These are phyloP conservation scores for Hypomecis punctinalis DNA, from an alignment of 2,888 invertebrate genomes.

Conservation along the genomic window DNA sequence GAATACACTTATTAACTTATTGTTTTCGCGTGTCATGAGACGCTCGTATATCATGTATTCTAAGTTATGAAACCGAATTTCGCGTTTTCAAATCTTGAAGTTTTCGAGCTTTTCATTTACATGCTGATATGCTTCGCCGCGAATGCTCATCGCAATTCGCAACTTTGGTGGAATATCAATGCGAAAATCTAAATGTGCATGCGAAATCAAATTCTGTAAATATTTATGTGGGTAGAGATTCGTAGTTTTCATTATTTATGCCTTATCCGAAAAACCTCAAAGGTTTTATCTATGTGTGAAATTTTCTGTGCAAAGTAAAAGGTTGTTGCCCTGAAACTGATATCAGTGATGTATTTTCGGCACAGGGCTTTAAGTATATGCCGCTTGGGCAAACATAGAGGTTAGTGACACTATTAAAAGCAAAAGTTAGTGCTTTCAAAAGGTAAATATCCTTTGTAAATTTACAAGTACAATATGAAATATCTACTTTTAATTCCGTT, in stretches of 20 bases:
- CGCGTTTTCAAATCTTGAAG: slow-evolving; percentile 13
- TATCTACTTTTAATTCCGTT: no score
- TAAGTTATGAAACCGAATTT: slow-evolving; percentile 57
- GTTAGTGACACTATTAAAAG: slow-evolving; percentile 19
- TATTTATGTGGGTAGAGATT: slow-evolving; percentile 42
- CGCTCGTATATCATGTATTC: slow-evolving; percentile 63
- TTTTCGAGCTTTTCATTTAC: slow-evolving; percentile 46
- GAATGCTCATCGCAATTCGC: slow-evolving; percentile 12
- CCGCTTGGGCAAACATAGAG: slow-evolving; percentile 10
- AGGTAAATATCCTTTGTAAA: background rate
- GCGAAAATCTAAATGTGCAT: slow-evolving; percentile 53
- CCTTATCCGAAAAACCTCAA: slow-evolving; percentile 10
- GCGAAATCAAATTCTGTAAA: slow-evolving; percentile 50
- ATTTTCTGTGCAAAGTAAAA: slow-evolving; percentile 11
- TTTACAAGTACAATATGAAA: no score
- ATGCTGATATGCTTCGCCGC: slow-evolving; percentile 48
- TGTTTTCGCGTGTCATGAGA: slow-evolving; percentile 69
- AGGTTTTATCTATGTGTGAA: slow-evolving; percentile 21
- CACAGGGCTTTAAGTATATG: slow-evolving; percentile 11
- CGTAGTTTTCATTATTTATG: slow-evolving; percentile 27
- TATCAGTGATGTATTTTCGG: slow-evolving; percentile 23
- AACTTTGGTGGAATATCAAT: slow-evolving; percentile 49
- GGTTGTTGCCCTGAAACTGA: slow-evolving; percentile 17
- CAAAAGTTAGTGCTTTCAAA: background rate
- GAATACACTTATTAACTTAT: slow-evolving; percentile 64